Conservation (phyloP, 2,888 invertebrate genomes). For the Penaeus monodon region DNA sequence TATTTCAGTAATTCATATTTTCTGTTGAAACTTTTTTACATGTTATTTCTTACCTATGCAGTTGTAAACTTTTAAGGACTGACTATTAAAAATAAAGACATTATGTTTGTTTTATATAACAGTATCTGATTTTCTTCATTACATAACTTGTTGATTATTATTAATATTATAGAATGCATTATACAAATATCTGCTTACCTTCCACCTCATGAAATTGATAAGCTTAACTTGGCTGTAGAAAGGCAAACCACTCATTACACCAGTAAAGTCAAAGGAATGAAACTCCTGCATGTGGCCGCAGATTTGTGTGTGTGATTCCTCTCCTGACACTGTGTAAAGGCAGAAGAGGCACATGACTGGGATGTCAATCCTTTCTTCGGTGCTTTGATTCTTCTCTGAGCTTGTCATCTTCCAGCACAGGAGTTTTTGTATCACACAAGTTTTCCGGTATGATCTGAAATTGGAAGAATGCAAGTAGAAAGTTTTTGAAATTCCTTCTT, state of each 20-base stretch:
- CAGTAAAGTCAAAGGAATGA: slow-evolving; percentile 51
- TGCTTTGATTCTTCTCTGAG: slow-evolving; percentile 22
- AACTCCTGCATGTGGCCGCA: slow-evolving; percentile 46
- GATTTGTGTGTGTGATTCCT: slow-evolving; percentile 29
- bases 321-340: slow-evolving; percentile 42
- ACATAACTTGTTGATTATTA: too few species aligned
- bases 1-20: too few species aligned
- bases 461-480: background rate
- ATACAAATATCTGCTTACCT: slow-evolving; percentile 70
- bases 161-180: too few species aligned
- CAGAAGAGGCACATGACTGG: slow-evolving; percentile 55
- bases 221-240: slow-evolving; percentile 80
- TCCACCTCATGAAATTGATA: slow-evolving; percentile 88
- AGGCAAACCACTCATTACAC: slow-evolving; percentile 71
- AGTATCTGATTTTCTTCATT: too few species aligned
- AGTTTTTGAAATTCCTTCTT: background rate
- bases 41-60: too few species aligned
- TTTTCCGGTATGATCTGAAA: slow-evolving; percentile 35
- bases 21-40: too few species aligned
- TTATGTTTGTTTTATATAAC: too few species aligned
- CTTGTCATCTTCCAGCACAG: slow-evolving; percentile 27
- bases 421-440: slow-evolving; percentile 29
- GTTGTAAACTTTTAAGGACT: too few species aligned
- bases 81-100: too few species aligned
- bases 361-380: background rate